Percentiles rank a stretch among this genome's conserved stretches.
Evolutionary conservation across 2,888 invertebrate species (phyloP).

Genomic region (Morpho helenor): DNA sequence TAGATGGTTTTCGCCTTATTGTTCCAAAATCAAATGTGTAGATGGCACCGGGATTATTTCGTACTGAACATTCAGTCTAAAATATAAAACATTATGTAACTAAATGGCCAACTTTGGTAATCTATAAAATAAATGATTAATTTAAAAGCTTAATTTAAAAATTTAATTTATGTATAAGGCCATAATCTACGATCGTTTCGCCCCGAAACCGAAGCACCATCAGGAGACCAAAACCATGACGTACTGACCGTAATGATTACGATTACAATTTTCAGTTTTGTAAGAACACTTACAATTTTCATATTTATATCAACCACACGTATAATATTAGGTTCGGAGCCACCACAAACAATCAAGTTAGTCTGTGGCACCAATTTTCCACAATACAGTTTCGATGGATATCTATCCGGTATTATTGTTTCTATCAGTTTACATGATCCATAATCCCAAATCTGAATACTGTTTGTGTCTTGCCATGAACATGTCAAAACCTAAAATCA

Average conservation of each 20-base stretch:
- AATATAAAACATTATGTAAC: background rate
- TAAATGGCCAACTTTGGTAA: background rate
- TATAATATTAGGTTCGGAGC: conserved; percentile 79
- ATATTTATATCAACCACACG: conserved; percentile 80
- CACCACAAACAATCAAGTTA: conserved; percentile 80
- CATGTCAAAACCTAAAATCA: conserved; percentile 80
- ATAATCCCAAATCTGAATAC: conserved; percentile 83
- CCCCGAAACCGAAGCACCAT: too few relatives aligned
- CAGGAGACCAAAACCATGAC: too few relatives aligned
- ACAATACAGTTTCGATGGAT: conserved; percentile 78
- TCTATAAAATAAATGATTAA: too few relatives aligned
- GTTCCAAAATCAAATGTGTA: conserved; percentile 79
- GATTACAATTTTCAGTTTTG: too few relatives aligned
- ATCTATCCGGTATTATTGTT: conserved; percentile 76
- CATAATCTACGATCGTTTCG: too few relatives aligned
- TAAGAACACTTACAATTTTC: conserved; percentile 66
- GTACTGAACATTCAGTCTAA: conserved; percentile 78
- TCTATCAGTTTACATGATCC: conserved; percentile 81
- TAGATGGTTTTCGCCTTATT: conserved; percentile 55
- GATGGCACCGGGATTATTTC: conserved; percentile 76
- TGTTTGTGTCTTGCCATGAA: conserved; percentile 81
- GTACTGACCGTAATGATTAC: too few relatives aligned
- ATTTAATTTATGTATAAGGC: too few relatives aligned
- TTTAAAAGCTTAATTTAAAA: too few relatives aligned
- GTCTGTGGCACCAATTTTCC: conserved; percentile 79